These are phyloP conservation scores for Ceyx cyanopectus DNA, from an alignment of 2,113 vertebrate genomes.

Conservation along the genomic window DNA sequence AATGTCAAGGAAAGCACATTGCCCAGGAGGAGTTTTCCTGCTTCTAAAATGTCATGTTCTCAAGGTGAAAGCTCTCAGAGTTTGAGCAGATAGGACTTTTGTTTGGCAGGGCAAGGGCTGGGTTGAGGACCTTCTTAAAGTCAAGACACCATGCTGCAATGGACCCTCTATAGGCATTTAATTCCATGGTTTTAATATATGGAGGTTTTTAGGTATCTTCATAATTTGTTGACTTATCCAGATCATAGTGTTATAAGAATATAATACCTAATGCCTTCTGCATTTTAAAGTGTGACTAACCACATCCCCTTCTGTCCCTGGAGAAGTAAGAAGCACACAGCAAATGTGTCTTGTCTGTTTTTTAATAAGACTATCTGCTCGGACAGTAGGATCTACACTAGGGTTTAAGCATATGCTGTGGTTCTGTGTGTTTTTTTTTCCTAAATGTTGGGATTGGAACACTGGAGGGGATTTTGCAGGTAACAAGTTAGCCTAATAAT, in stretches of 20 bases:
- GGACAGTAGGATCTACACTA: background rate
- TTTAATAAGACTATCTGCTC: background rate
- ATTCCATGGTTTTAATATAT: background rate
- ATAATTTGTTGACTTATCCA: background rate
- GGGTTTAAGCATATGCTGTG: background rate
- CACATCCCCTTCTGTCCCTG: background rate
- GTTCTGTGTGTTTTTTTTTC: background rate
- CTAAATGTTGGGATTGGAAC: background rate
- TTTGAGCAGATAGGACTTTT: background rate
- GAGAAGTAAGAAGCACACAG: background rate
- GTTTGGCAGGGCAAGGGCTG: background rate
- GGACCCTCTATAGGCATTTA: background rate
- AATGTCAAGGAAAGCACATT: background rate
- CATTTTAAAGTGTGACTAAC: background rate
- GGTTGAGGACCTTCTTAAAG: background rate
- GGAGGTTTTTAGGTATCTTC: background rate
- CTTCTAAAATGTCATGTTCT: slow-evolving; percentile 4
- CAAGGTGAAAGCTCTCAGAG: background rate
- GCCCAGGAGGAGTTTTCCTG: background rate
- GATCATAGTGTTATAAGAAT: background rate
- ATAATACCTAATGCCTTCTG: background rate
- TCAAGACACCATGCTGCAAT: background rate
- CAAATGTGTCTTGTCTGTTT: background rate
- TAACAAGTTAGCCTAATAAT: background rate
- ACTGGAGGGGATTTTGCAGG: background rate